phyloP scores from a whole-genome alignment of 2,113 vertebrate genomes.

The Triplophysa rosa region DNA sequence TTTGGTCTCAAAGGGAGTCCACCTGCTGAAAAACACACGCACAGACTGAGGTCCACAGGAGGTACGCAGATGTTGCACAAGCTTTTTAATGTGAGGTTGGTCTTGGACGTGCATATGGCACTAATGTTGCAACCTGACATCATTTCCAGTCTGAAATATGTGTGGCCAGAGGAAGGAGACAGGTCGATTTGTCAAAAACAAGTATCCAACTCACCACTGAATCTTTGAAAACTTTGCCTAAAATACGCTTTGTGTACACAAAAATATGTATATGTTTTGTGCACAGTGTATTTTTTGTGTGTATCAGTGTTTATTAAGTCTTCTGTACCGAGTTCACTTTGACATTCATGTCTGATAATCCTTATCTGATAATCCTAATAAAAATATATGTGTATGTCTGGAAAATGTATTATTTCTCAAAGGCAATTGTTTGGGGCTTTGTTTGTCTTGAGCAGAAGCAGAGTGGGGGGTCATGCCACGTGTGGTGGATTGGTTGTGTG shows the following conservation, averaged over 20 bases:
- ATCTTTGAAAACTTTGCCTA: slow-evolving; percentile 39
- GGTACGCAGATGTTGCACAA: slow-evolving; percentile 75
- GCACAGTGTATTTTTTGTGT: no score
- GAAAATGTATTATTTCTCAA: slow-evolving; percentile 35
- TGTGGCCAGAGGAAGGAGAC: slow-evolving; percentile 54
- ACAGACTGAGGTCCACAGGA: slow-evolving; percentile 69
- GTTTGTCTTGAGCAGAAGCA: slow-evolving; percentile 32
- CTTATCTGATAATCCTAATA: slow-evolving; percentile 18
- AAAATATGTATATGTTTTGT: slow-evolving; percentile 64
- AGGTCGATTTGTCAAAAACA: slow-evolving; percentile 59
- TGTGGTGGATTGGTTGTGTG: slow-evolving; percentile 21
- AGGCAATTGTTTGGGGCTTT: slow-evolving; percentile 30
- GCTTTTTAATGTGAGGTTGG: slow-evolving; percentile 65
- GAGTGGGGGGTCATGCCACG: slow-evolving; percentile 13
- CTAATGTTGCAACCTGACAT: slow-evolving; percentile 72
- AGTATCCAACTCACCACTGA: slow-evolving; percentile 36
- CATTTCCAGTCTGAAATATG: slow-evolving; percentile 68
- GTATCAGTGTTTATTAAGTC: neutral
- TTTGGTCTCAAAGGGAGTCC: slow-evolving; percentile 44
- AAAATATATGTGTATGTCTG: neutral
- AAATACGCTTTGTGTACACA: slow-evolving; percentile 45
- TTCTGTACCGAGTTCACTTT: slow-evolving; percentile 22
- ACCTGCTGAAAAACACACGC: slow-evolving; percentile 57
- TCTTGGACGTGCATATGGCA: slow-evolving; percentile 71
- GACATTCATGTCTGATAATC: slow-evolving; percentile 25